phyloP scores from a whole-genome alignment of 2,888 invertebrate genomes.

The Trachelus stipa region DNA sequence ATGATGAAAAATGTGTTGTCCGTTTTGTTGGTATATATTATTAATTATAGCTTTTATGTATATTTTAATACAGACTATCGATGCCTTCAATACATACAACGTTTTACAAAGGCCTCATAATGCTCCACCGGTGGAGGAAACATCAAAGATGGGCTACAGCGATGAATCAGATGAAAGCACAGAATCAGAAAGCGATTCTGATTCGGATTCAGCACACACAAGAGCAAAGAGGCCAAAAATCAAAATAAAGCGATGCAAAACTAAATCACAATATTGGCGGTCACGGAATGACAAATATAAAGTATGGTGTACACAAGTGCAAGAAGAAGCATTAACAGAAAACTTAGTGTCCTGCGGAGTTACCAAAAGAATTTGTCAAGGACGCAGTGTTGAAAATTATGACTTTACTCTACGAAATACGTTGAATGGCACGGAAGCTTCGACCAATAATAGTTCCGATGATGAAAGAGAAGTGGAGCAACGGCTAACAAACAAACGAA shows the following conservation, averaged over 20 bases:
- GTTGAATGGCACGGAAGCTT: slow-evolving; percentile 28
- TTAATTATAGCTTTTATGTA: not conserved
- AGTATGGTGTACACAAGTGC: slow-evolving; percentile 78
- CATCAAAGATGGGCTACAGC: slow-evolving; percentile 70
- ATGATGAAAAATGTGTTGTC: not conserved
- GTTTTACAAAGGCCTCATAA: slow-evolving; percentile 58
- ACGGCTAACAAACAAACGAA: slow-evolving; percentile 70
- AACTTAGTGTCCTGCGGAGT: slow-evolving; percentile 84
- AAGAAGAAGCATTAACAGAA: slow-evolving; percentile 84
- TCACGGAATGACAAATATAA: slow-evolving; percentile 77
- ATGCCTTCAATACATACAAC: slow-evolving; percentile 59
- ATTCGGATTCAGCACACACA: slow-evolving; percentile 64
- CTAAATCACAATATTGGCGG: slow-evolving; percentile 61
- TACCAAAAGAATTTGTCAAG: slow-evolving; percentile 73
- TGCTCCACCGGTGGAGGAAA: slow-evolving; percentile 38
- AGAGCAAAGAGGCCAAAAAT: slow-evolving; percentile 71
- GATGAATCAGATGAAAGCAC: slow-evolving; percentile 70
- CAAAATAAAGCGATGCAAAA: slow-evolving; percentile 62
- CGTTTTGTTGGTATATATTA: not conserved
- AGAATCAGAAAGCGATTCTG: slow-evolving; percentile 74
- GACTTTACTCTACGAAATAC: slow-evolving; percentile 73
- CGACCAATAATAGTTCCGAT: slow-evolving; percentile 70
- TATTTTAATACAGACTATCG: slow-evolving; percentile 41
- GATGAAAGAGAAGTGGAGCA: slow-evolving; percentile 63
- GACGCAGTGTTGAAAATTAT: slow-evolving; percentile 80